A percentile compares a stretch with the other conserved stretches of the same genome.
phyloP scores from a whole-genome alignment of 1,140 invertebrate genomes.

The Hetaerina americana region DNA sequence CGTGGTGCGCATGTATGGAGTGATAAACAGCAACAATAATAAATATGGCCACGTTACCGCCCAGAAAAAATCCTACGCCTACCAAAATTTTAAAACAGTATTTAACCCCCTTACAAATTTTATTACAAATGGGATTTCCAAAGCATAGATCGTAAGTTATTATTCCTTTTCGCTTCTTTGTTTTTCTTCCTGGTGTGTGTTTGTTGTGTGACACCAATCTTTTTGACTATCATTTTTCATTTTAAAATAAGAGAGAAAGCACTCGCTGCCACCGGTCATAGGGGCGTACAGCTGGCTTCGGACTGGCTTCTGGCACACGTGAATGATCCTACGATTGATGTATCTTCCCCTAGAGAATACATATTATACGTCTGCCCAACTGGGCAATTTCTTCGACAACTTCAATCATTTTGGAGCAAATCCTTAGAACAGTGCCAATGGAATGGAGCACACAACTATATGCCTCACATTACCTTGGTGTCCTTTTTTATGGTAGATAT shows the following conservation, averaged over 20 bases:
- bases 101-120: slow-evolving; percentile 58
- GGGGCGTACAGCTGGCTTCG: slow-evolving; percentile 71
- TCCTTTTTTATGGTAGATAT: slow-evolving; percentile 69
- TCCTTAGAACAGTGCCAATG: slow-evolving; percentile 59
- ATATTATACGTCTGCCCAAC: slow-evolving; percentile 74
- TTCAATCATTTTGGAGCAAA: slow-evolving; percentile 65
- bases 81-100: slow-evolving; percentile 57
- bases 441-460: slow-evolving; percentile 80
- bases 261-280: slow-evolving; percentile 74
- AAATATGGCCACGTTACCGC: slow-evolving; percentile 50
- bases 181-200: not conserved
- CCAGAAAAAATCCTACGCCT: slow-evolving; percentile 48
- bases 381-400: slow-evolving; percentile 51
- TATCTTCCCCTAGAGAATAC: slow-evolving; percentile 61
- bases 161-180: not conserved
- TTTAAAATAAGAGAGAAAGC: slow-evolving; percentile 60
- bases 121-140: slow-evolving; percentile 76
- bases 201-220: no score
- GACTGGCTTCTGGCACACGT: slow-evolving; percentile 84
- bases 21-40: no score
- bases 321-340: slow-evolving; percentile 64
- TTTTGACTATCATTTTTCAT: no score
- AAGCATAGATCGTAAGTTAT: slow-evolving; percentile 67
- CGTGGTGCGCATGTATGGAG: no score
- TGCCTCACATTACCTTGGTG: slow-evolving; percentile 78